A percentile compares a stretch with the other conserved stretches of the same genome.
Conservation (phyloP, 1,140 invertebrate species). For the Euwallacea fornicatus region DNA sequence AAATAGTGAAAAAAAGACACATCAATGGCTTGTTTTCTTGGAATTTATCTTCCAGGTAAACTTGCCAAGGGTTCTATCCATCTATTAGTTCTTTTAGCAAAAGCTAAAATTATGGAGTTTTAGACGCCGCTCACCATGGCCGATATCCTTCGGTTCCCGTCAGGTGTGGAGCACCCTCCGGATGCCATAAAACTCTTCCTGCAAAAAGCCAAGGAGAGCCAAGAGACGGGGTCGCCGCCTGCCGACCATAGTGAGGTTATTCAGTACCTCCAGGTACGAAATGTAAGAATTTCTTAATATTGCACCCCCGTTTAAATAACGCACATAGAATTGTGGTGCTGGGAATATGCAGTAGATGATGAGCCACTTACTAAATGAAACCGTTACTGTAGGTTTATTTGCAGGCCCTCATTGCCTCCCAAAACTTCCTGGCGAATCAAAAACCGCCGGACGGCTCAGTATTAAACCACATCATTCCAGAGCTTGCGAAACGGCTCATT, state of each 20-base stretch:
- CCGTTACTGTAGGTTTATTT: constrained; percentile 22
- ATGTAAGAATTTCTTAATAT: constrained; percentile 20
- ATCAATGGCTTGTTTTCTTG: neutral
- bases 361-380: neutral
- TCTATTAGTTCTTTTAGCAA: no score
- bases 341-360: neutral
- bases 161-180: constrained; percentile 57
- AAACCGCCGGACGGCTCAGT: constrained; percentile 43
- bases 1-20: neutral
- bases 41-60: neutral
- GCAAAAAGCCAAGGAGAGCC: constrained; percentile 55
- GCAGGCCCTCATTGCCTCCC: constrained; percentile 50
- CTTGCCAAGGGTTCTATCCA: no score
- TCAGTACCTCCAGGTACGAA: constrained; percentile 55
- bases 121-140: constrained; percentile 57
- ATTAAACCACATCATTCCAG: constrained; percentile 56
- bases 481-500: constrained; percentile 63
- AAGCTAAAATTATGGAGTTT: constrained; percentile 3
- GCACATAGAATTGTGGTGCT: neutral
- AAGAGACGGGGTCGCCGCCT: constrained; percentile 51
- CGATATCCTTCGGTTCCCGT: constrained; percentile 61
- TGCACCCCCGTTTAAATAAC: neutral
- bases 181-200: constrained; percentile 63
- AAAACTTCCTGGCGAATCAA: constrained; percentile 41
- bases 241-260: constrained; percentile 60